Percentiles rank a stretch among this genome's conserved stretches.
Conservation (phyloP, 37 sponge, comb jelly and placozoan genomes). For the Geodia barretti region DNA sequence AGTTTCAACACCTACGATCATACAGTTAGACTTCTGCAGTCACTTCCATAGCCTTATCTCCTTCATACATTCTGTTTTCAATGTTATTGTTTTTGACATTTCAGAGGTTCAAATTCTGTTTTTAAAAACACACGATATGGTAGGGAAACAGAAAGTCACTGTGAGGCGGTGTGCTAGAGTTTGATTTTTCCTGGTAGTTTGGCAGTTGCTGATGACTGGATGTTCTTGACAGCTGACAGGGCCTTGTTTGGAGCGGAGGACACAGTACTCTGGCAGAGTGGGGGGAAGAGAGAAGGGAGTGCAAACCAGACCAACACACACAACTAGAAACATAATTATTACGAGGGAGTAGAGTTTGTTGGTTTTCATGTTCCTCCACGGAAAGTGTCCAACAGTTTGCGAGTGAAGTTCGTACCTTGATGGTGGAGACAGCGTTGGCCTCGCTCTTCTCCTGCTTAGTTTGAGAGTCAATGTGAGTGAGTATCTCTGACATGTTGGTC, state of each 20-base stretch:
- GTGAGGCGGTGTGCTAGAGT: neutral
- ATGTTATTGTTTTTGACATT: neutral
- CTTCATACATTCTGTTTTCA: too few relatives aligned
- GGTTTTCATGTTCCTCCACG: neutral
- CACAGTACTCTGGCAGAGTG: constrained; percentile 50
- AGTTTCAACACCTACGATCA: constrained; percentile 49
- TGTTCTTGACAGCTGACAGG: constrained; percentile 89
- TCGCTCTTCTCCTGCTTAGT: constrained; percentile 93
- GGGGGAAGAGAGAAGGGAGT: neutral
- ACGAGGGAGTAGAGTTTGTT: neutral
- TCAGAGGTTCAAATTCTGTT: too few relatives aligned
- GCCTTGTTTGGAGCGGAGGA: constrained; percentile 93
- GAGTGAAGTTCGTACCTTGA: constrained; percentile 47
- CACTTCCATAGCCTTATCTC: neutral
- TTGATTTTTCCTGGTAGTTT: constrained; percentile 32
- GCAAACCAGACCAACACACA: neutral
- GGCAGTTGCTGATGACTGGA: constrained; percentile 59
- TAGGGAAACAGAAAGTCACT: neutral
- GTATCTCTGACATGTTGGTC: constrained; percentile 93
- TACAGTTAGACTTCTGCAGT: neutral
- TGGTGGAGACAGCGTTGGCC: constrained; percentile 46
- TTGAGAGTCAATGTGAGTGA: constrained; percentile 91
- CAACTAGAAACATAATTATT: neutral
- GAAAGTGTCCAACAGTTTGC: neutral
- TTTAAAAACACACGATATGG: neutral